phyloP scores from a whole-genome alignment of 1,140 invertebrate genomes.

The Bombus superbus region DNA sequence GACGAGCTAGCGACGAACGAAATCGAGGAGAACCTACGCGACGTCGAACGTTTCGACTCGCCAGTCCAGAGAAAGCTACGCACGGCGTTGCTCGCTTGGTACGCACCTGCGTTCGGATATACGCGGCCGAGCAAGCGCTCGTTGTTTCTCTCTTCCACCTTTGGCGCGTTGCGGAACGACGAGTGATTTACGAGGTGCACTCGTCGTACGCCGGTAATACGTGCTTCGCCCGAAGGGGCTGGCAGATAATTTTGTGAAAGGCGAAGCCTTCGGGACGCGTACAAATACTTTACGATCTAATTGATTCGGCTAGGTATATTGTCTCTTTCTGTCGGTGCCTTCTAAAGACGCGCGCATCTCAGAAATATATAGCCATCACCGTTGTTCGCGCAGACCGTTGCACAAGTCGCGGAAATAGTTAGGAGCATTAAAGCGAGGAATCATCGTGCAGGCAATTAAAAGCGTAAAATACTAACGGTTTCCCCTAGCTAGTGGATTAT shows the following conservation, averaged over 20 bases:
- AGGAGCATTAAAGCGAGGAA: background rate
- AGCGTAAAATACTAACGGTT: slow-evolving; percentile 67
- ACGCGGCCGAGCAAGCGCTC: slow-evolving; percentile 9
- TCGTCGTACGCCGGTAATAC: slow-evolving; percentile 47
- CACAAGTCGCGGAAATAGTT: background rate
- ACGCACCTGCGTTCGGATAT: slow-evolving; percentile 16
- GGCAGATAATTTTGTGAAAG: slow-evolving; percentile 55
- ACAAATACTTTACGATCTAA: slow-evolving; percentile 23
- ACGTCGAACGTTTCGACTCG: background rate
- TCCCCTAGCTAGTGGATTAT: slow-evolving; percentile 44
- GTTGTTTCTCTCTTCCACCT: slow-evolving; percentile 53
- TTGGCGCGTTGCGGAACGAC: slow-evolving; percentile 44
- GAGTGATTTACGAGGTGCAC: slow-evolving; percentile 61
- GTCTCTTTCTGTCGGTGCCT: background rate
- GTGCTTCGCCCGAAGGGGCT: slow-evolving; percentile 27
- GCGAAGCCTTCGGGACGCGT: slow-evolving; percentile 24
- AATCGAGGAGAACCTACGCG: background rate
- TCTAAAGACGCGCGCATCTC: background rate
- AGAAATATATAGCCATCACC: background rate
- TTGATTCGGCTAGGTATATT: slow-evolving; percentile 32
- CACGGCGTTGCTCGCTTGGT: background rate
- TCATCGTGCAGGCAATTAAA: slow-evolving; percentile 44
- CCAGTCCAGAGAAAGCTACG: background rate
- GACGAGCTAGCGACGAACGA: background rate
- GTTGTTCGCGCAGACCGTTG: background rate